A percentile compares a stretch with the other conserved stretches of the same genome.
Evolutionary conservation across 2,888 invertebrate genomes (phyloP).

Genomic region (Macrosiphum euphorbiae): DNA sequence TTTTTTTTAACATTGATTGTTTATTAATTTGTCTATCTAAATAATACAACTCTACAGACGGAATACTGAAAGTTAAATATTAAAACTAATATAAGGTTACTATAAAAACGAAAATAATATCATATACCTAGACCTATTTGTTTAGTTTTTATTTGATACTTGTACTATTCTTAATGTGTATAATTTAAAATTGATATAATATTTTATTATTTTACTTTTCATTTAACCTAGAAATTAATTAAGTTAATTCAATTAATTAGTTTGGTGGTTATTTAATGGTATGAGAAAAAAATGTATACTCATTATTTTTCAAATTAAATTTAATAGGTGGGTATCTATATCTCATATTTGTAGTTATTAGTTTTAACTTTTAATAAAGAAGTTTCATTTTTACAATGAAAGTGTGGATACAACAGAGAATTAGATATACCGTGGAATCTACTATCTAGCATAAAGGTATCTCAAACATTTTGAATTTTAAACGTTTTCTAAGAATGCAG

Average conservation of each 20-base stretch:
- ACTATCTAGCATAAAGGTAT: neutral
- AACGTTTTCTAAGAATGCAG: constrained; percentile 7
- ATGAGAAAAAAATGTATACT: neutral
- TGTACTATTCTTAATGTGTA: too few relatives aligned
- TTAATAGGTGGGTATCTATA: neutral
- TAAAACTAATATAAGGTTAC: too few relatives aligned
- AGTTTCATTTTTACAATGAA: neutral
- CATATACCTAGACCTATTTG: too few relatives aligned
- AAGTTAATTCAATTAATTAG: too few relatives aligned
- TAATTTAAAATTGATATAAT: too few relatives aligned
- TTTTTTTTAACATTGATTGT: too few relatives aligned
- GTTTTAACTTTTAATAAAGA: neutral
- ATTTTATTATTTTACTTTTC: neutral
- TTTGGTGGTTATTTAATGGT: neutral
- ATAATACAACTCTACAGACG: too few relatives aligned
- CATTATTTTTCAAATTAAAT: neutral
- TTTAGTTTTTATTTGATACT: too few relatives aligned
- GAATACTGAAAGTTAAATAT: too few relatives aligned
- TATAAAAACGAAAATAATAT: too few relatives aligned
- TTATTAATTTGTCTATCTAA: too few relatives aligned
- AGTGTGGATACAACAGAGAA: neutral
- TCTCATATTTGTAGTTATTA: neutral
- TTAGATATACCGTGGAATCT: neutral
- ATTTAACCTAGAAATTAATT: neutral
- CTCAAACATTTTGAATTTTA: neutral